Base-by-base conservation (phyloP, 1,140 invertebrate genomes). In the Venturia canescens region DNA sequence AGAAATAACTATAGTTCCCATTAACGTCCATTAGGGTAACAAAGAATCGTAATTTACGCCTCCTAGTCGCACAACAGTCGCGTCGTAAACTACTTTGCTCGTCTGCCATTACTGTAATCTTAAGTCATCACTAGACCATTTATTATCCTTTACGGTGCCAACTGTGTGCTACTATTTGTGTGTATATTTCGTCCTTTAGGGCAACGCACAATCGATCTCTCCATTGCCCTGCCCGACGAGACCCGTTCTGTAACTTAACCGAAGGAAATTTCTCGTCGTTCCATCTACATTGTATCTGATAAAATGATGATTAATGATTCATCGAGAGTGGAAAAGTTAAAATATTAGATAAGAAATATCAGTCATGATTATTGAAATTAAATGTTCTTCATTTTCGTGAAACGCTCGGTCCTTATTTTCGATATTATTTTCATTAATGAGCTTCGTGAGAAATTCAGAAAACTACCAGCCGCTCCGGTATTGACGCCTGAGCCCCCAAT, bases 21-120 rank as follows among this genome's bases (percentile, higher is more conserved):
- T 76, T 76, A 76, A 60, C 27, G 60, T 76, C 72, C 50, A 76
- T 76, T 76, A 76, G 6, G 53, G 26, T 21, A 76, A 76, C 72
- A 76, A 76, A 76, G 72, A 76, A 76, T 76, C 34, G 72, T 76
- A 76, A 76, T 76, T 76, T 60, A 21, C 72, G 63, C 72, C 72
- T 23, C 18, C 34, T 76, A 13, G 72, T 53, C 6, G 16, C 60
- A 29, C 38, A 34, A 63, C 27, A 63, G 60, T 63, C 53, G 26
- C 21, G 72, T 27, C 18, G 53, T 34, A 29, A 63, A 71, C 34
- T 48, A 34, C 34, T 34, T 71, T 71, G 69, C 34, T 74, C 71
- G 50, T 31, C n/a, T 31, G 71, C 44, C 60, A 63, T 63, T 63
- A n/a, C 71, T 74, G 4, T 74, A 74, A 74, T 74, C 71, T 48